Conservation (phyloP, 2,113 vertebrate genomes). For the Neodontobutis hainanensis region DNA sequence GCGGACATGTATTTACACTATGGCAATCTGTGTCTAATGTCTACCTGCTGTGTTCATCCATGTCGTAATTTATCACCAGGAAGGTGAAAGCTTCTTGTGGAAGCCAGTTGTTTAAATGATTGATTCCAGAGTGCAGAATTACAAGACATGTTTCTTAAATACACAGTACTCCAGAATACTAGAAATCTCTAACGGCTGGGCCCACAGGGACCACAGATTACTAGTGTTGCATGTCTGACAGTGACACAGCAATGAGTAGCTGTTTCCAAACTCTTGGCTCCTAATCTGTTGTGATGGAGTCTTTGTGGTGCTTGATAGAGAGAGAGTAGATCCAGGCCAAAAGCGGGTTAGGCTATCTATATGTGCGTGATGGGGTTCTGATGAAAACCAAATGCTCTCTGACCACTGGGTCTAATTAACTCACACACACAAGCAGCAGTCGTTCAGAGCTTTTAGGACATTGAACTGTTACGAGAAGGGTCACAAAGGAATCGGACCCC, state of each 20-base stretch:
- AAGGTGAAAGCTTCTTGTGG: constrained; percentile 50
- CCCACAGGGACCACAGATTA: constrained; percentile 48
- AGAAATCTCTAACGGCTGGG: constrained; percentile 37
- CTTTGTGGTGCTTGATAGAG: constrained; percentile 60
- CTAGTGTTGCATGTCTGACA: constrained; percentile 43
- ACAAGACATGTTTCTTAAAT: constrained; percentile 65
- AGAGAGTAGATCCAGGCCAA: constrained; percentile 46
- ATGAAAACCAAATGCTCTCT: constrained; percentile 79
- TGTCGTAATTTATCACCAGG: constrained; percentile 51
- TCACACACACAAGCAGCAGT: constrained; percentile 45
- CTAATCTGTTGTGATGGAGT: constrained; percentile 60
- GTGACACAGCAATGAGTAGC: constrained; percentile 42
- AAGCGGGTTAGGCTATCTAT: constrained; percentile 46
- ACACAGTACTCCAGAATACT: constrained; percentile 54
- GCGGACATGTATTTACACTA: constrained; percentile 68
- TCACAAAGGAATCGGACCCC: constrained; percentile 56
- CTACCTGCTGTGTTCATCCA: constrained; percentile 64
- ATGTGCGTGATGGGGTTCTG: constrained; percentile 63
- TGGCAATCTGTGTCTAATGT: constrained; percentile 60
- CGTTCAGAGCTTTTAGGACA: constrained; percentile 55
- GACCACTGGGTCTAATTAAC: constrained; percentile 76
- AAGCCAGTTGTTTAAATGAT: constrained; percentile 62
- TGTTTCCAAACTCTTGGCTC: constrained; percentile 68
- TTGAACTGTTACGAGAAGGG: constrained; percentile 73
- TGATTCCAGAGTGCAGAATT: constrained; percentile 58